These are phyloP conservation scores for Imbricaverruca yamaguchii DNA, from an alignment of 2,888 invertebrate genomes.

Conservation along the genomic window DNA sequence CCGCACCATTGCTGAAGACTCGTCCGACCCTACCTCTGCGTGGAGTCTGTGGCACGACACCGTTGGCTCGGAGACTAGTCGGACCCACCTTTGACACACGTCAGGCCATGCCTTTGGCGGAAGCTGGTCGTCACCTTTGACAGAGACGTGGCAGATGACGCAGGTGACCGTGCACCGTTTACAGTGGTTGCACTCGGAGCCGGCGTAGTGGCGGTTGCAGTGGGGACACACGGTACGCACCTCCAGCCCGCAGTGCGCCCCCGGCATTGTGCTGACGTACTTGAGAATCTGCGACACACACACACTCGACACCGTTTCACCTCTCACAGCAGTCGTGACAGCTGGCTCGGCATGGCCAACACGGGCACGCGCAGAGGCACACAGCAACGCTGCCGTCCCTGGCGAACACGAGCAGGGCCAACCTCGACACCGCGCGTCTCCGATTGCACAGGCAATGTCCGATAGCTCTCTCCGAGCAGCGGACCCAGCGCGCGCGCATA, in stretches of 20 bases:
- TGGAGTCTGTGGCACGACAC: too few species aligned
- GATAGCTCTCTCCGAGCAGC: neutral
- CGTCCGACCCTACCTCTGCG: too few species aligned
- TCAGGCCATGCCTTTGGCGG: constrained; percentile 75
- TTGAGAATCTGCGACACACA: constrained; percentile 11
- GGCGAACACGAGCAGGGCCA: neutral
- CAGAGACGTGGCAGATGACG: constrained; percentile 74
- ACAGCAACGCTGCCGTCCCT: too few species aligned
- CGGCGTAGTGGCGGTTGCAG: constrained; percentile 56
- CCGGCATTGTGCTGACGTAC: constrained; percentile 14
- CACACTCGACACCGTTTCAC: too few species aligned
- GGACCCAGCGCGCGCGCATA: neutral
- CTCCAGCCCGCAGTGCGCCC: constrained; percentile 56
- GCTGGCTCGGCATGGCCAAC: too few species aligned
- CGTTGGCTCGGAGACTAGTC: too few species aligned
- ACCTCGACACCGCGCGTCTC: neutral
- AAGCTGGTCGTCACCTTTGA: constrained; percentile 61
- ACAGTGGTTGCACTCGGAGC: constrained; percentile 59
- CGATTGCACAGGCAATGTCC: too few species aligned
- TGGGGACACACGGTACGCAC: constrained; percentile 63
- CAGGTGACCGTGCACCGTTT: constrained; percentile 69
- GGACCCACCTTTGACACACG: too few species aligned
- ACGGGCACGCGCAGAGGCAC: too few species aligned
- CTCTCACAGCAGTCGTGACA: too few species aligned
- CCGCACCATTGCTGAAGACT: too few species aligned